Base-by-base conservation (phyloP, 2,797 vertebrate species). In the Rhinophrynus dorsalis region DNA sequence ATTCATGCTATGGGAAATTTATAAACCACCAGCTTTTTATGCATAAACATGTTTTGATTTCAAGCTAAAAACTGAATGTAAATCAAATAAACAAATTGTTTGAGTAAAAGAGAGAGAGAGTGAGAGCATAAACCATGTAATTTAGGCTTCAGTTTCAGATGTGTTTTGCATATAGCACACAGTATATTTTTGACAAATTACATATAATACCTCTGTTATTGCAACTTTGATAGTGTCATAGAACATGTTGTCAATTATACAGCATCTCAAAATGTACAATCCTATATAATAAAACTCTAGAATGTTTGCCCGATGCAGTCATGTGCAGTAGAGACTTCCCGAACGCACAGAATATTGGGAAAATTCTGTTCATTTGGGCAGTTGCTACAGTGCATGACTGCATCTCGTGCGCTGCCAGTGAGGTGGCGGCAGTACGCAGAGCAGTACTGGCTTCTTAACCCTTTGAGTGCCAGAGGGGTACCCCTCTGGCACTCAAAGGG, bases 21-120 rank as follows among this genome's bases (percentile, higher is more conserved):
- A 61, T 24, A 33, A 52, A 42, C 6, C 17, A 65, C n/a, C 23
- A 42, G 35, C 10, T 42, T 52, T 23, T 35, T 61, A 60, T 68
- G 42, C 42, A 67, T 51, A 59, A 27, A 42, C 33, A 38, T 50
- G 32, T 50, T 59, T 38, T 56, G 11, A 50, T 62, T 23, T 62
- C 29, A 48, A 20, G 15, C 20, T 33, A 47, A 47, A 24, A 48
- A 62, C 29, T 55, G 29, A 20, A 18, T 55, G 52, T 55, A 55
- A 35, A 55, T 35, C 17, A 33, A 18, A 55, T 55, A 11, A 55
- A 33, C 15, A 35, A 35, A 20, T 21, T 30, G 26, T 17, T 8
- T 35, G 30, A 33, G 3, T 12, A 11, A 48, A 48, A 24, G 52
- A 7, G 11, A 9, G 20, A 33, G 9, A 29, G 35, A 33, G 15